Percentiles rank a stretch among this genome's conserved stretches.
Evolutionary conservation across 2,113 vertebrate species (phyloP).

Genomic region (Tragulus kanchil): DNA sequence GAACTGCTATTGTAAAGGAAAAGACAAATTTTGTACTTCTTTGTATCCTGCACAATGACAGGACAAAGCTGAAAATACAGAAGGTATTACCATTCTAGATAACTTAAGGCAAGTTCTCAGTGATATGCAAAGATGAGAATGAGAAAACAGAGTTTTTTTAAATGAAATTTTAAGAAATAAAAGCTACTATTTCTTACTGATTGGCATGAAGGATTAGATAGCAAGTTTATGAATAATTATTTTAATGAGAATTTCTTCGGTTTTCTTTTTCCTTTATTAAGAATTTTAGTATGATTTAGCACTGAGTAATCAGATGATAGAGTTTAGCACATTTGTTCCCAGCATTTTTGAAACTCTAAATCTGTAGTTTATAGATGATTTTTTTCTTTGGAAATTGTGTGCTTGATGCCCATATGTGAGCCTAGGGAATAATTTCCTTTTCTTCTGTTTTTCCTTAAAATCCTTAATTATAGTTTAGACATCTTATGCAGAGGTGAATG

Average conservation of each 20-base stretch:
- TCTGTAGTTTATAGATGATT: slow-evolving; percentile 13
- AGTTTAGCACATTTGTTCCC: slow-evolving; percentile 30
- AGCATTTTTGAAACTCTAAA: slow-evolving; percentile 10
- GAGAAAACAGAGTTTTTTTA: neutral
- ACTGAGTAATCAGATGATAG: slow-evolving; percentile 16
- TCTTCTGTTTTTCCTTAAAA: slow-evolving; percentile 18
- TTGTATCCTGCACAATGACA: neutral
- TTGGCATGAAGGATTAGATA: neutral
- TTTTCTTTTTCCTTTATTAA: neutral
- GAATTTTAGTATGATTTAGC: neutral
- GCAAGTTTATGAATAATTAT: neutral
- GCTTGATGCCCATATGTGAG: slow-evolving; percentile 7
- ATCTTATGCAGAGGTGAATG: neutral
- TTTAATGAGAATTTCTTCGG: neutral
- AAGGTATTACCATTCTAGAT: slow-evolving; percentile 16
- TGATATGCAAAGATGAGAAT: neutral
- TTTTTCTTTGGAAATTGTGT: neutral
- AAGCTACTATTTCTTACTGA: slow-evolving; percentile 30
- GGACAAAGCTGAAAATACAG: neutral
- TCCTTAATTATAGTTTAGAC: neutral
- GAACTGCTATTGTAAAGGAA: neutral
- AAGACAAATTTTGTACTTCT: neutral
- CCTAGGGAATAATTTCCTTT: slow-evolving; percentile 23
- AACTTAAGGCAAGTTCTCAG: neutral
- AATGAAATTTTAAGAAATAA: slow-evolving; percentile 48